A percentile compares a stretch with the other conserved stretches of the same genome.
These are phyloP conservation scores for Dendrolimus punctatus DNA, from an alignment of 1,140 invertebrate species.

Conservation along the genomic window DNA sequence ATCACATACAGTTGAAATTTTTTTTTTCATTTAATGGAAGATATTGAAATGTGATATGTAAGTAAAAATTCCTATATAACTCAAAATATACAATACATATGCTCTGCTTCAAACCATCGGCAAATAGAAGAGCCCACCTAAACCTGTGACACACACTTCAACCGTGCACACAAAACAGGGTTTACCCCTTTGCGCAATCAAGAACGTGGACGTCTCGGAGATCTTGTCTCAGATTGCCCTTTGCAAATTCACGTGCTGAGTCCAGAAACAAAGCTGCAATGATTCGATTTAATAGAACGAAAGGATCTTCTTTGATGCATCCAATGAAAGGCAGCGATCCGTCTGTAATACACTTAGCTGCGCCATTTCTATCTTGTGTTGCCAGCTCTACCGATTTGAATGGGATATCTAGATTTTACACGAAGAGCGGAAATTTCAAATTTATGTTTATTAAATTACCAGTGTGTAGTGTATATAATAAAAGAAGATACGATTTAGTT, in stretches of 20 bases:
- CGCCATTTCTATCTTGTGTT: constrained; percentile 49
- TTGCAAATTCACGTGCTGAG: constrained; percentile 39
- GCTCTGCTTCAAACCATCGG: neutral
- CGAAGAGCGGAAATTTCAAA: too few relatives aligned
- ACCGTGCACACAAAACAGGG: constrained; percentile 6
- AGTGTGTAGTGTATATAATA: too few relatives aligned
- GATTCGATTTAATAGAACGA: constrained; percentile 61
- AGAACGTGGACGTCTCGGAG: constrained; percentile 13
- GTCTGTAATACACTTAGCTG: constrained; percentile 63
- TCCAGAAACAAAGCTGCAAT: constrained; percentile 59
- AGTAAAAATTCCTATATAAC: too few relatives aligned
- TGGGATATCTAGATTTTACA: too few relatives aligned
- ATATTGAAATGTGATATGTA: too few relatives aligned
- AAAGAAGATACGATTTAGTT: too few relatives aligned
- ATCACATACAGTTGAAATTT: too few relatives aligned
- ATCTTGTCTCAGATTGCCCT: constrained; percentile 22
- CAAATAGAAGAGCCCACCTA: neutral
- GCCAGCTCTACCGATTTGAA: constrained; percentile 2
- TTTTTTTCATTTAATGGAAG: too few relatives aligned
- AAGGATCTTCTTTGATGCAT: constrained; percentile 66
- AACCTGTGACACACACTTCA: constrained; percentile 1
- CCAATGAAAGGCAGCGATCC: constrained; percentile 68
- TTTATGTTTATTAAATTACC: too few relatives aligned
- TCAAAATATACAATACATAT: neutral
- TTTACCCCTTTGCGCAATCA: neutral